Evolutionary conservation across 2,113 vertebrate species (phyloP).

Genomic region (Antechinus stuartii): DNA sequence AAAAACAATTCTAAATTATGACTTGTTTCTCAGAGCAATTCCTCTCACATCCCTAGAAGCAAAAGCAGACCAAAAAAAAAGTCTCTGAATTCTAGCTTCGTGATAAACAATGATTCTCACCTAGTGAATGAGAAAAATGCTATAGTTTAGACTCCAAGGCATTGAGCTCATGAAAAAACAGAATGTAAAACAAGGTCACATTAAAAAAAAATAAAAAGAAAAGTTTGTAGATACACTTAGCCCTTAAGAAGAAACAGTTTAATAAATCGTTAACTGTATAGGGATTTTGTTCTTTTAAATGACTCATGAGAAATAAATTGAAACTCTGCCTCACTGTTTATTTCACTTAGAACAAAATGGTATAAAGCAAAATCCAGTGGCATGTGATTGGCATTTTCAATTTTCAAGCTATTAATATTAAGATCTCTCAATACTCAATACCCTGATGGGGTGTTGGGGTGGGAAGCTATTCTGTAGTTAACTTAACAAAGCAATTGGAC

Average conservation of each 20-base stretch:
- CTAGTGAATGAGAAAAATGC: conserved; percentile 23
- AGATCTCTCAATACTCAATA: conserved; percentile 2
- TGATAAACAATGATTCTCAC: not conserved
- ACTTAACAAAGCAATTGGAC: conserved; percentile 8
- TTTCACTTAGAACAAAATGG: conserved; percentile 45
- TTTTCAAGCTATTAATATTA: conserved; percentile 43
- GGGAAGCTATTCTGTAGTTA: not conserved
- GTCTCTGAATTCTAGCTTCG: not conserved
- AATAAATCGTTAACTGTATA: conserved; percentile 55
- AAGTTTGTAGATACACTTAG: not conserved
- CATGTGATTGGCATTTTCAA: not conserved
- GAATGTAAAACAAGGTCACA: not conserved
- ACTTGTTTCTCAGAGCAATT: not conserved
- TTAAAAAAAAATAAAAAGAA: not conserved
- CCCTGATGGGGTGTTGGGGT: conserved; percentile 19
- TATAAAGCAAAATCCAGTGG: conserved; percentile 28
- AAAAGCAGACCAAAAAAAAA: conserved; percentile 15
- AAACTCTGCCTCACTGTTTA: conserved; percentile 32
- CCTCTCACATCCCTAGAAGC: conserved; percentile 10
- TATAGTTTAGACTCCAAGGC: not conserved
- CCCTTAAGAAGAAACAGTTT: conserved; percentile 1
- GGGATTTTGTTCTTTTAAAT: conserved; percentile 54
- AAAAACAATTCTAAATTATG: not conserved
- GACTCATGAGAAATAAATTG: accelerated
- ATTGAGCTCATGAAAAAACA: not conserved